phyloP scores from a whole-genome alignment of 2,888 invertebrate species.

The Drosophila colorata region DNA sequence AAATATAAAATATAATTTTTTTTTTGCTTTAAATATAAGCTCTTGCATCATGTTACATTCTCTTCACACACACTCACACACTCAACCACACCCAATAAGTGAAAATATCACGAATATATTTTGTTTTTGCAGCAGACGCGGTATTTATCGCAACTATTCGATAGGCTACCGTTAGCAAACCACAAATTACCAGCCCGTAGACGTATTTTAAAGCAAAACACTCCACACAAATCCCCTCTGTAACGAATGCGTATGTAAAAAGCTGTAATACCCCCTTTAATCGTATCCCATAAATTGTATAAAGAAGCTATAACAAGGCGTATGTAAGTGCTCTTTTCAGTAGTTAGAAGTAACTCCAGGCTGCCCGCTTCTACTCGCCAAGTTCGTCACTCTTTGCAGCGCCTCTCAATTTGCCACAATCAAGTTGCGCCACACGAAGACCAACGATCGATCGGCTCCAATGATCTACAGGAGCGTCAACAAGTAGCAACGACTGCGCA shows the following conservation, averaged over 20 bases:
- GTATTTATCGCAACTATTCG: slow-evolving; percentile 82
- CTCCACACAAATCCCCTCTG: not conserved
- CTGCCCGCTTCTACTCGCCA: slow-evolving; percentile 37
- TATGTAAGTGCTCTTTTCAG: slow-evolving; percentile 32
- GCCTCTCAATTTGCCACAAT: slow-evolving; percentile 95
- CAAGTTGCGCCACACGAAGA: slow-evolving; percentile 94
- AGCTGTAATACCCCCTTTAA: slow-evolving; percentile 2
- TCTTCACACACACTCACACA: slow-evolving; percentile 18
- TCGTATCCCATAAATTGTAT: slow-evolving; percentile 5
- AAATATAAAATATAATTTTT: slow-evolving; percentile 13
- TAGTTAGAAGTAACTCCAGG: slow-evolving; percentile 11
- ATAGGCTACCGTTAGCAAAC: slow-evolving; percentile 75
- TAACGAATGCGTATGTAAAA: slow-evolving; percentile 33
- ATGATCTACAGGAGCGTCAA: slow-evolving; percentile 86
- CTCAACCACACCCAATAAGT: slow-evolving; percentile 1
- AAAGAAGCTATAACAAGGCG: slow-evolving; percentile 9
- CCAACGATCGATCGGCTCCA: slow-evolving; percentile 94
- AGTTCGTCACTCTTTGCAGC: slow-evolving; percentile 86
- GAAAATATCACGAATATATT: slow-evolving; percentile 33
- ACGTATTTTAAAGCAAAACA: slow-evolving; percentile 7
- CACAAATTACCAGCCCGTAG: slow-evolving; percentile 24
- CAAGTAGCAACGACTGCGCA: slow-evolving; percentile 79
- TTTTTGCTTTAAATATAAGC: slow-evolving; percentile 35
- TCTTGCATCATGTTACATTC: slow-evolving; percentile 32
- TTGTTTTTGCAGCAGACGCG: slow-evolving; percentile 82